A percentile compares a stretch with the other conserved stretches of the same genome.
Conservation (phyloP, 2,797 vertebrate species). For the Xenopus petersii region DNA sequence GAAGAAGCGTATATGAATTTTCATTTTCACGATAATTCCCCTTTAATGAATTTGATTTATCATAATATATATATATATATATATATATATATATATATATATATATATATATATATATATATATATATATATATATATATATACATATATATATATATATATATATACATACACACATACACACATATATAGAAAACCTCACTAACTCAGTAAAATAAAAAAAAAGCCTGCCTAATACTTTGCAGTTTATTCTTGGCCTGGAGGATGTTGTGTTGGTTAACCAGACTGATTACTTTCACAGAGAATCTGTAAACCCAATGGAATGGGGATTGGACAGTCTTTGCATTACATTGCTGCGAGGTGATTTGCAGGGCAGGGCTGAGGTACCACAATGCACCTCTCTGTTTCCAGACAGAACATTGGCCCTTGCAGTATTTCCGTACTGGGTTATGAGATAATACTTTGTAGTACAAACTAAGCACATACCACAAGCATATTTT, state of each 20-base stretch:
- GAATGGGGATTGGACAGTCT: conserved; percentile 15
- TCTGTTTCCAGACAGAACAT: background rate
- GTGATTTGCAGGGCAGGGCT: conserved; percentile 26
- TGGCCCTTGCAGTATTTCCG: background rate
- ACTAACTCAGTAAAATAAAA: background rate
- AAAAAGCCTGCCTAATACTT: background rate
- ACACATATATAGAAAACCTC: background rate
- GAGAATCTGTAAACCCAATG: conserved; percentile 1
- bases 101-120: no score
- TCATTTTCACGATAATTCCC: no score
- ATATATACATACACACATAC: no score
- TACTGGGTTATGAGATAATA: background rate
- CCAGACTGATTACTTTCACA: conserved; percentile 27
- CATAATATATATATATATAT: no score
- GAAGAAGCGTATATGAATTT: no score
- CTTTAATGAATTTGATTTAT: no score
- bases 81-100: no score
- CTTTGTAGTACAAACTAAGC: background rate
- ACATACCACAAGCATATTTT: background rate
- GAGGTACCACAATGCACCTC: background rate
- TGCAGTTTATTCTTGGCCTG: conserved; percentile 3
- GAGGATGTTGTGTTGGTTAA: conserved; percentile 2
- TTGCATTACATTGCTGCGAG: background rate
- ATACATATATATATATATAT: no score
- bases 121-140: no score